Conservation (phyloP, 2,888 invertebrate genomes). For the Formica aserva region DNA sequence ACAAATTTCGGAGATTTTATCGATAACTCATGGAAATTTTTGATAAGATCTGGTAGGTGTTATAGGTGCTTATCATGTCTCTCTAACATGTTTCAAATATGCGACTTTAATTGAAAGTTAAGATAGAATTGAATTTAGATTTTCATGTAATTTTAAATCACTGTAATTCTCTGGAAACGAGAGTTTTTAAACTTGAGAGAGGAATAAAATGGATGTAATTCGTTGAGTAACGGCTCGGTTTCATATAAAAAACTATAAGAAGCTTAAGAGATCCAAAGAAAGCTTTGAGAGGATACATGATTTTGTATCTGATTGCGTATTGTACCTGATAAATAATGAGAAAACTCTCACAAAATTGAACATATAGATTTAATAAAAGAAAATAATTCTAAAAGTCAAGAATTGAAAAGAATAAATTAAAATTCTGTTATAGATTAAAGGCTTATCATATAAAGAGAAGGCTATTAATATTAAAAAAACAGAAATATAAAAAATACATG, state of each 20-base stretch:
- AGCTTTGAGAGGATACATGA: background rate
- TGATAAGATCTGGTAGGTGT: background rate
- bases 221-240: conserved; percentile 65
- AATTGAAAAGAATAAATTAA: background rate
- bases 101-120: background rate
- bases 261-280: conserved; percentile 59
- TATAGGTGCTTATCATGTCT: background rate
- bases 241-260: conserved; percentile 55
- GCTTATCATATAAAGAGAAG: background rate
- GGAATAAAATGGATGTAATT: conserved; percentile 56
- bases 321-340: background rate
- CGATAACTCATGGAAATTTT: background rate
- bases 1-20: background rate
- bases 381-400: background rate
- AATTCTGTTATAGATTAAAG: background rate
- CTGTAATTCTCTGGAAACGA: background rate
- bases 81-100: background rate
- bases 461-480: background rate
- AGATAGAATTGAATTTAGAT: background rate
- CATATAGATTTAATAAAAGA: background rate
- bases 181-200: conserved; percentile 7
- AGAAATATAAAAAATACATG: background rate
- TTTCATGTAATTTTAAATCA: background rate
- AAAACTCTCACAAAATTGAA: background rate
- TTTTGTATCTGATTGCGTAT: background rate